Conservation (phyloP, 2,113 vertebrate species). For the Coregonus clupeaformis region DNA sequence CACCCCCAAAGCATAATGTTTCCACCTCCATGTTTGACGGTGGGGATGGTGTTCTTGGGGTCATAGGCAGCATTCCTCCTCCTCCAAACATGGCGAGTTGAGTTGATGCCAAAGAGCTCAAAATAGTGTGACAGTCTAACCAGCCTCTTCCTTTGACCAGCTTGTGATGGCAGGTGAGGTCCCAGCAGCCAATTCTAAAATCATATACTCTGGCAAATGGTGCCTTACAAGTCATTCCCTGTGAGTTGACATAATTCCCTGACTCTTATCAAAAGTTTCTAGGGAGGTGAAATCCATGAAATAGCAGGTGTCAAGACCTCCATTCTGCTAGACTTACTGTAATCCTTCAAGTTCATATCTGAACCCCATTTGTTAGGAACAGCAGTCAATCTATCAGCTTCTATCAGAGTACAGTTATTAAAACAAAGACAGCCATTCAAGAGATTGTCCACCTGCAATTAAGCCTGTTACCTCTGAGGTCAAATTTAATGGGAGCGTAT, state of each 20-base stretch:
- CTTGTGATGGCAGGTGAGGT: neutral
- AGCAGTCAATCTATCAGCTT: slow-evolving; percentile 36
- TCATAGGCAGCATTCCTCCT: no score
- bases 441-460: slow-evolving; percentile 57
- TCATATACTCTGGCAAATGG: neutral
- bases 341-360: slow-evolving; percentile 65
- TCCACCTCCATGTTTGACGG: no score
- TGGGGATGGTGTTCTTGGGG: no score
- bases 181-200: neutral
- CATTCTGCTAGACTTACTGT: slow-evolving; percentile 47
- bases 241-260: slow-evolving; percentile 17
- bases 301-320: slow-evolving; percentile 32
- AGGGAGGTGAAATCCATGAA: slow-evolving; percentile 36
- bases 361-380: slow-evolving; percentile 32
- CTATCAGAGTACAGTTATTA: slow-evolving; percentile 5
- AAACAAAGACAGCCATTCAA: slow-evolving; percentile 52
- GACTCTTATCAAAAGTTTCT: slow-evolving; percentile 13
- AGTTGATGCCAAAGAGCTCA: no score
- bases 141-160: no score
- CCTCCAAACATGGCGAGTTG: no score
- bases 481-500: slow-evolving; percentile 34
- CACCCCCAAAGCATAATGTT: no score
- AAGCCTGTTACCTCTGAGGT: slow-evolving; percentile 48
- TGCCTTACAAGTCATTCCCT: slow-evolving; percentile 7
- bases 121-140: neutral